Percentiles rank a stretch among this genome's conserved stretches.
phyloP scores from a whole-genome alignment of 2,888 invertebrate genomes.

The Salticus scenicus region DNA sequence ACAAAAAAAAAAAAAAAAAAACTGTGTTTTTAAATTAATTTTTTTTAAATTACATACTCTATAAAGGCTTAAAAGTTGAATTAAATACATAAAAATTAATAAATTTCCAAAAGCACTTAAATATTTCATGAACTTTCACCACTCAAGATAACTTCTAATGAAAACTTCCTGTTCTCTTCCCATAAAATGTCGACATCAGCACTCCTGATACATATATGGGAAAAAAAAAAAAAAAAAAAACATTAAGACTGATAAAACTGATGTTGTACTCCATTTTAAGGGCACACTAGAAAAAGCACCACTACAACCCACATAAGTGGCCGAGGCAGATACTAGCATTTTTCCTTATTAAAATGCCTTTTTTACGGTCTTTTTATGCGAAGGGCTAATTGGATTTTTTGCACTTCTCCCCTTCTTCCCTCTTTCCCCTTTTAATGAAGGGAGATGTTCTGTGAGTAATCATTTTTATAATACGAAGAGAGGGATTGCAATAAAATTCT shows the following conservation, averaged over 20 bases:
- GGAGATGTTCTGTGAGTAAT: constrained; percentile 24
- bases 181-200: constrained; percentile 6
- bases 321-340: constrained; percentile 19
- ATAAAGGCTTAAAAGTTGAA: no score
- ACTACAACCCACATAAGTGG: constrained; percentile 24
- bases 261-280: not conserved
- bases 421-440: constrained; percentile 1
- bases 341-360: constrained; percentile 45
- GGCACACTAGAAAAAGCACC: not conserved
- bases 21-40: no score
- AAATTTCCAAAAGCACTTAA: not conserved
- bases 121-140: not conserved
- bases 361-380: constrained; percentile 38
- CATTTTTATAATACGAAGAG: constrained; percentile 39
- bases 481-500: constrained; percentile 13
- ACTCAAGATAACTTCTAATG: not conserved
- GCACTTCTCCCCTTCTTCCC: not conserved
- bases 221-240: not conserved
- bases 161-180: constrained; percentile 5
- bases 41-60: no score
- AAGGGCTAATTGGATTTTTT: constrained; percentile 23
- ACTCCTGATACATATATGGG: not conserved
- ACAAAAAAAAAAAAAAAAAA: no score
- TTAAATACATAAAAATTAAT: constrained; percentile 1
- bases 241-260: not conserved